Base-by-base conservation (phyloP, 2,113 vertebrate species). In the Callionymus lyra region DNA sequence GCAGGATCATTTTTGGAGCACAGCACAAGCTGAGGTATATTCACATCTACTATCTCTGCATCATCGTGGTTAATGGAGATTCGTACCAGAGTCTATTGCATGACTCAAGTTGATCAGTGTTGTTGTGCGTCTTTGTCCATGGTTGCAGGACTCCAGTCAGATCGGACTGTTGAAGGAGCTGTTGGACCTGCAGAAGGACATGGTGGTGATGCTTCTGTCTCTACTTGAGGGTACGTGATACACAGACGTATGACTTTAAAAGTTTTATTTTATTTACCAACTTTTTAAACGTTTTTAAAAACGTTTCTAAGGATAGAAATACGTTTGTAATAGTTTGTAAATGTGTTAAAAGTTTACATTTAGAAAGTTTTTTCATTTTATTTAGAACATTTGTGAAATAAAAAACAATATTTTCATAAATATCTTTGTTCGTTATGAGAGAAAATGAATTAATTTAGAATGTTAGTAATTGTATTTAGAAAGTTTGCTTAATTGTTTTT, bases 151-250 rank as follows among this genome's bases (percentile, higher is more conserved):
- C 68, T 94, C 94, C 2, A 94, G 91, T 74, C 94, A 97, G 56
- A 92, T 98, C 2, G 90, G 83, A 13, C 83, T 98, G 36, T 68
- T 98, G 72, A 98, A 98, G 76, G 93, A 97, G 64, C 84, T 98
- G 41, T 68, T 98, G 70, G 93, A 97, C 45, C 82, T 96, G 6
- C 94, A 97, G 82, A 97, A 97, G 69, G 94, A 97, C 74, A 97
- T 98, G 94, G 93, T 97, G 19, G 94, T 97, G 54, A 96, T 96
- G 93, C 65, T 97, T 50, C 84, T 98, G 59, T 98, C 94, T 0
- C 83, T 97, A 1, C 84, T 97, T 10, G 91, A 92, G 82, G 91
- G 91, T 90, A 76, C 51, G 38, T 41, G 41, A 19, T 10, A n/a
- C 31, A 10, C 6, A 19, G 6, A 50, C 4, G 3, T 11, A 8